Evolutionary conservation across 2,797 vertebrate genomes (phyloP), one percentile per base, ranked within the genome.

Genomic region (Iguana delicatissima): DNA sequence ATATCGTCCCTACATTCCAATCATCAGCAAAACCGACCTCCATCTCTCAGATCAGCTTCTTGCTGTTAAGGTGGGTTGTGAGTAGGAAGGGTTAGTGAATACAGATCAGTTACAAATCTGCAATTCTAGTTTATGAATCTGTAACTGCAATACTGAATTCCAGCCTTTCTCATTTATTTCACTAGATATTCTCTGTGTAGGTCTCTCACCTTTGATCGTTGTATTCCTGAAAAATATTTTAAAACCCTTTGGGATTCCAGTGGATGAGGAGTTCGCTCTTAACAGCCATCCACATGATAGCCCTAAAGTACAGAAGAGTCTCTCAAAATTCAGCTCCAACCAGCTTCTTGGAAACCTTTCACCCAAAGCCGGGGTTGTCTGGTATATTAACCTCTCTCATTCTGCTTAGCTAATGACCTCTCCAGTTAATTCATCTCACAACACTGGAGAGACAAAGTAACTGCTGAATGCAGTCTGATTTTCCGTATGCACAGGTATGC

Each of bases 311-410:
- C 42, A 4, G 46, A 89, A 52, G 24, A 35, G 0, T 6, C 22
- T 62, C 46, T 85, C 80, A 88, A 64, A 59, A 88, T 80, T 64
- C 69, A 46, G 14, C 84, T 92, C 72, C 82, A 89, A 72, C 73
- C 24, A 52, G 0, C 22, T 32, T 72, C 38, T 38, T 0, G 6
- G 73, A 90, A 72, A 82, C 12, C 24, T 88, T 87, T 69, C 50
- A 16, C 9, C 79, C 52, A 46, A 84, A 90, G 29, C n/a, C 85
- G 29, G 4, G n/a, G 50, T 29, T 80, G 16, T 9, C 0, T 46
- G 6, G 6, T 83, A 18, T 0, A 32, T 20, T 42, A 59, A 82
- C 86, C 5, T 69, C 42, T 14, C 69, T 81, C 38, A 3, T 6
- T 59, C 85, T 22, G 22, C 24, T 76, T 89, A 76, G 80, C 64